Evolutionary conservation across 2,113 vertebrate species (phyloP), one percentile per base, ranked within the genome.

Genomic region (Anseranas semipalmata): DNA sequence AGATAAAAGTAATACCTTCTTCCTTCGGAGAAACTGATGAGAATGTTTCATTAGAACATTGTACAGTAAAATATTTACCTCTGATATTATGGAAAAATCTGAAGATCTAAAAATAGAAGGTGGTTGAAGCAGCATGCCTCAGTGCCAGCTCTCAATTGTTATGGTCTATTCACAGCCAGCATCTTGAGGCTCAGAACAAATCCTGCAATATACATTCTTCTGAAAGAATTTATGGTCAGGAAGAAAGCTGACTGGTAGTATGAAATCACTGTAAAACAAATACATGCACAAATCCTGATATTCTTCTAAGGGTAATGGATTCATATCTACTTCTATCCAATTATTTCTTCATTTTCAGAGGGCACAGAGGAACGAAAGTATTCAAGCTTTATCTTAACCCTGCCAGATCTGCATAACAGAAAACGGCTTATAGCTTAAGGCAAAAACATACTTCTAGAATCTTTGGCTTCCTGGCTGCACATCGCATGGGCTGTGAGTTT

Each of bases 281-380:
- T 74, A 94, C 22, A 92, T 12, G 30, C 77, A 79, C 71, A 97
- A 90, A 97, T 95, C 80, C 78, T 66, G 63, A 8, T 87, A 27
- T 28, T 82, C 35, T 73, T 82, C 0, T 0, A 76, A 89, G 45
- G 30, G 20, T 48, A 68, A 87, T 20, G 37, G 50, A 85, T 89
- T 89, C 48, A 93, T 72, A 79, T 65, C 62, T 53, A 45, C 16
- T 85, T 82, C 74, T 48, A 95, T 60, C 43, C 74, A 94, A 83
- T 89, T 95, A 95, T 97, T 97, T 94, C 78, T 79, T 95, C 71
- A 96, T 95, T 96, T 96, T 94, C 89, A 95, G 90, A 65, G 63
- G 41, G 71, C 74, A 80, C 5, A 73, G 45, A 95, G 45, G 78
- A 87, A 95, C 73, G 48, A 66, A 94, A 93, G n/a, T 15, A 59